Evolutionary conservation across 2,797 vertebrate genomes (phyloP), one percentile per base, ranked within the genome.

Genomic region (Hirundo rustica): DNA sequence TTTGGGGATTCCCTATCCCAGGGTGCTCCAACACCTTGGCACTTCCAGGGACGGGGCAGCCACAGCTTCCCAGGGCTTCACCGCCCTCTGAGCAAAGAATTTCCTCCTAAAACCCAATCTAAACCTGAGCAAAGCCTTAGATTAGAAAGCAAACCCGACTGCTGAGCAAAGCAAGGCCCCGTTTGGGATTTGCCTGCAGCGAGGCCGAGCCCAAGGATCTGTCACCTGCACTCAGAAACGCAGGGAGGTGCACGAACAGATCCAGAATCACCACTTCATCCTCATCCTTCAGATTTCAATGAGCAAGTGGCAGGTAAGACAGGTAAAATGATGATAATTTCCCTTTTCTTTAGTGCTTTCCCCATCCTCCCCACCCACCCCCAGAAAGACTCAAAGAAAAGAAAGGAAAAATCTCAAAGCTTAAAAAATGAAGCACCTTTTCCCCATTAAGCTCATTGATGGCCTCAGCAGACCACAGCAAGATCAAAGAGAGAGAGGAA

Each of bases 401-500:
- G 21, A n/a, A 47, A 7, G 19, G 10, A 45, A 72, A 57, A 75
- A 53, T 27, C 72, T 85, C 44, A 58, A 74, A 78, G 40, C 29
- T 48, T 53, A 45, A 19, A 68, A 88, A 32, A 50, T 44, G 68
- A 50, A 23, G 32, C 55, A 44, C 42, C 47, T 88, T 96, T 95
- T 78, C 82, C 88, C 80, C 71, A 65, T 94, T 76, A 95, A 85
- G 36, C 42, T 89, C 89, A 87, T 82, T 51, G 67, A 92, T 70
- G 58, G 94, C 75, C 92, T 87, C 85, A 95, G 84, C 78, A 96
- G 87, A 87, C 58, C 64, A 34, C 26, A 76, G 44, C 25, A 38
- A 92, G 93, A 94, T 95, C 88, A 95, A 95, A 94, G 64, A 71
- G 15, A 74, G 86, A 77, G 42, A 70, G 32, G 58, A 30, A 40